Evolutionary conservation across 1,140 invertebrate genomes (phyloP).

Genomic region (Calliphora vicina): DNA sequence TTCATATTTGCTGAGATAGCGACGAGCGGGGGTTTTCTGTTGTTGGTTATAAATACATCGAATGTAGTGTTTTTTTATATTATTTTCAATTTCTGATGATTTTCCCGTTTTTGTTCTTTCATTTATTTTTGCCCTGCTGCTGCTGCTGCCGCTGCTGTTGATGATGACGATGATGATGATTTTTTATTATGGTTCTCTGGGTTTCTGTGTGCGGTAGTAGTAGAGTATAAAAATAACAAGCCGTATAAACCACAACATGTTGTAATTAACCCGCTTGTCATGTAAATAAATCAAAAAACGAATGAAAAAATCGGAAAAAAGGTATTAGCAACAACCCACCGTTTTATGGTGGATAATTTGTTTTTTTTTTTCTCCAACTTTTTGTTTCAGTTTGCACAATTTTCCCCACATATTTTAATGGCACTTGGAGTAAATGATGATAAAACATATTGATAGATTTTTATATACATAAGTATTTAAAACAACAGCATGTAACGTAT

Average conservation of each 20-base stretch:
- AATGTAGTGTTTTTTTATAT: not conserved
- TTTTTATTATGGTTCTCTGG: not conserved
- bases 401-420: not conserved
- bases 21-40: too few species aligned
- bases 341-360: not conserved
- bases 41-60: too few species aligned
- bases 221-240: slow-evolving; percentile 27
- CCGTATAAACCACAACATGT: slow-evolving; percentile 48
- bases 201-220: slow-evolving; percentile 14
- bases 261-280: slow-evolving; percentile 59
- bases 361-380: not conserved
- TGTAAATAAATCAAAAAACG: slow-evolving; percentile 56
- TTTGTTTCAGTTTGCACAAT: too few species aligned
- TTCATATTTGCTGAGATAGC: not conserved
- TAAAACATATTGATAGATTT: slow-evolving; percentile 6
- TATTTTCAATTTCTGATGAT: slow-evolving; percentile 27
- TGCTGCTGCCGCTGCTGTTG: too few species aligned
- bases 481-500: too few species aligned
- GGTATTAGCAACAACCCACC: slow-evolving; percentile 1
- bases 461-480: not conserved
- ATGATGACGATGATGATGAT: not conserved
- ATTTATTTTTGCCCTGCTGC: not conserved
- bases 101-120: not conserved
- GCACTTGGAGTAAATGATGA: slow-evolving; percentile 4
- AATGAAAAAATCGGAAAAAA: slow-evolving; percentile 31